Conservation (phyloP, 2,888 invertebrate species). For the Tiliacea citrago region DNA sequence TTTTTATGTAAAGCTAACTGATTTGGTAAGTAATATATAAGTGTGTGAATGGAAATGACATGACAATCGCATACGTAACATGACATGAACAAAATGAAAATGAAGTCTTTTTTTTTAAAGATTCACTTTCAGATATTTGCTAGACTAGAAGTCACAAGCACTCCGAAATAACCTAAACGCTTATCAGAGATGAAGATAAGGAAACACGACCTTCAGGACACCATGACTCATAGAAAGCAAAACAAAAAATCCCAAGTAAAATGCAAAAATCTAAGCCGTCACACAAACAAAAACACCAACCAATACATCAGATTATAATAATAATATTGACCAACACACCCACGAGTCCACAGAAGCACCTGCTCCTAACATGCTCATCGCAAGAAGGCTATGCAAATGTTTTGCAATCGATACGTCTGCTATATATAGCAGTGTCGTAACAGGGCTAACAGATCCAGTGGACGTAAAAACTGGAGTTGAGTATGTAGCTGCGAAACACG, state of each 20-base stretch:
- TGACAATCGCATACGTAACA: not conserved
- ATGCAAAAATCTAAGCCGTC: not conserved
- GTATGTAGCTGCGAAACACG: constrained; percentile 11
- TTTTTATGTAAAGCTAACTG: not conserved
- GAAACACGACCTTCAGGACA: not conserved
- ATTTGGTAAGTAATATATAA: not conserved
- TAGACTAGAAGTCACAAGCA: not conserved
- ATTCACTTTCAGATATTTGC: not conserved
- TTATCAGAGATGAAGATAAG: not conserved
- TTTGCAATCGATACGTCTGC: constrained; percentile 57
- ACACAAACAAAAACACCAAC: constrained; percentile 1
- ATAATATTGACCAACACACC: constrained; percentile 50
- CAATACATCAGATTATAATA: constrained; percentile 15
- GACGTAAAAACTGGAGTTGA: constrained; percentile 51
- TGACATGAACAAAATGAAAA: too few species aligned
- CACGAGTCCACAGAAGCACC: constrained; percentile 17
- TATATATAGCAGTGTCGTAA: constrained; percentile 59
- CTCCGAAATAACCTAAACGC: not conserved
- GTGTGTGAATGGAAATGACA: not conserved
- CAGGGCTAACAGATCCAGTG: constrained; percentile 38
- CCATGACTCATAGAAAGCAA: not conserved
- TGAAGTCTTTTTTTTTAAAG: too few species aligned
- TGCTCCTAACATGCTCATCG: constrained; percentile 24
- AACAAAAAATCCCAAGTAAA: not conserved
- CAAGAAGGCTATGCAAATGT: constrained; percentile 58